phyloP scores from a whole-genome alignment of 2,888 invertebrate species.

The Drosophila anceps region DNA sequence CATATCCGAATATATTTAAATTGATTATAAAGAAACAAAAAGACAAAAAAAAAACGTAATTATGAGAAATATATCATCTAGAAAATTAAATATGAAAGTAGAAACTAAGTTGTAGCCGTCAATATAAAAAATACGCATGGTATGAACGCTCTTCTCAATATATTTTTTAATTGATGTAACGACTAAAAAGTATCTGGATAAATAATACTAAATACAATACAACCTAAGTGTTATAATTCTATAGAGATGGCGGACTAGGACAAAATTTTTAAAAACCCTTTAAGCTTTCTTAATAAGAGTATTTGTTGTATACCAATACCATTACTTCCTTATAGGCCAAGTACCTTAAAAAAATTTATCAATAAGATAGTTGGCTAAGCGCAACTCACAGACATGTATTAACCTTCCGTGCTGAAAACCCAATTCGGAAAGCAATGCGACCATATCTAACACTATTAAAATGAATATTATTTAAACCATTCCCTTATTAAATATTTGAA shows the following conservation, averaged over 20 bases:
- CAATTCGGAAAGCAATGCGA: neutral
- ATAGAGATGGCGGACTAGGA: neutral
- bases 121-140: no score
- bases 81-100: no score
- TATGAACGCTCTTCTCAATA: no score
- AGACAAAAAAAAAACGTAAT: no score
- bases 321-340: neutral
- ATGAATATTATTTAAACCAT: neutral
- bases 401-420: neutral
- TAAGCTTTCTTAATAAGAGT: no score
- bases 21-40: no score
- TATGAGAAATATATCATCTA: no score
- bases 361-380: neutral
- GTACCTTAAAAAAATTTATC: neutral
- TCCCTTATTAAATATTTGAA: neutral
- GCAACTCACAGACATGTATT: neutral
- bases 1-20: no score
- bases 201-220: neutral
- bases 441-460: neutral
- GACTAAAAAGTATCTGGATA: no score
- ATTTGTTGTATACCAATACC: neutral
- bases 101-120: no score
- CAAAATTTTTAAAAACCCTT: neutral
- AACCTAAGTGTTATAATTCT: neutral
- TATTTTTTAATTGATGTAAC: no score